A percentile compares a stretch with the other conserved stretches of the same genome.
These are phyloP conservation scores for Adoxophyes honmai DNA, from an alignment of 1,140 invertebrate species.

Conservation along the genomic window DNA sequence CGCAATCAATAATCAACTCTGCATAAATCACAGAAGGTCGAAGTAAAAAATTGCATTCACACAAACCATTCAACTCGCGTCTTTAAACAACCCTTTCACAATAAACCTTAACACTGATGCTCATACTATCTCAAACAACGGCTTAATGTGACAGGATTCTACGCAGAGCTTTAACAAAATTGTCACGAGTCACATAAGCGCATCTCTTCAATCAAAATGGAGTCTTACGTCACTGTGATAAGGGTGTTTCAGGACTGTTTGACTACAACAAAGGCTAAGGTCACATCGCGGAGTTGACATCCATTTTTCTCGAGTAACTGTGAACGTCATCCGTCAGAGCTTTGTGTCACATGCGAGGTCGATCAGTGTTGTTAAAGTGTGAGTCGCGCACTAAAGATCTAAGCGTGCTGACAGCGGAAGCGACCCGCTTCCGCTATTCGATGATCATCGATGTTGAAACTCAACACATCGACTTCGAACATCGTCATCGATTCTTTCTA, in stretches of 20 bases:
- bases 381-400: too few relatives aligned
- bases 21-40: neutral
- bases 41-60: neutral
- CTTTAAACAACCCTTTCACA: neutral
- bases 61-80: neutral
- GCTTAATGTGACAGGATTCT: too few relatives aligned
- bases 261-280: constrained; percentile 2
- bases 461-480: too few relatives aligned
- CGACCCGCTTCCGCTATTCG: too few relatives aligned
- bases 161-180: too few relatives aligned
- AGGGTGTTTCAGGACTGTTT: neutral
- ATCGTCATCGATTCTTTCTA: too few relatives aligned
- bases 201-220: too few relatives aligned
- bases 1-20: neutral
- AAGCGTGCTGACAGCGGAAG: too few relatives aligned
- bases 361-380: too few relatives aligned
- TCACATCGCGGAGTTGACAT: constrained; percentile 10
- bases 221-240: neutral
- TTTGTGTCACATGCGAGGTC: neutral
- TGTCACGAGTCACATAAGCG: too few relatives aligned
- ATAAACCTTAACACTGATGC: neutral
- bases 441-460: too few relatives aligned
- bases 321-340: constrained; percentile 6
- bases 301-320: constrained; percentile 15
- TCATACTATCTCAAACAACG: too few relatives aligned